Evolutionary conservation across 1,140 invertebrate species (phyloP).

Genomic region (Microplitis demolitor): DNA sequence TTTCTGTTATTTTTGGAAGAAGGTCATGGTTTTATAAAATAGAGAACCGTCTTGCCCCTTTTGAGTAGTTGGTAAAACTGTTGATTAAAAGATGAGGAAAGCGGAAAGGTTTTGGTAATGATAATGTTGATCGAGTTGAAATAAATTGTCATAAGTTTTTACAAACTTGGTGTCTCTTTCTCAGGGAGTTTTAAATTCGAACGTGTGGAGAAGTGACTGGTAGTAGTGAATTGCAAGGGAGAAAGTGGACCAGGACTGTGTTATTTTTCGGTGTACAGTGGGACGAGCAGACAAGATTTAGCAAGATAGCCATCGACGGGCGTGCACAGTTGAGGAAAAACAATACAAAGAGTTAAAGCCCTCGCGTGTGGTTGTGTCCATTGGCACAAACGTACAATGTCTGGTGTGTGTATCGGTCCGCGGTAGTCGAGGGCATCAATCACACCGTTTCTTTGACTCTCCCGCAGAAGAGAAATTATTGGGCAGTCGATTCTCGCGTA

Average conservation of each 20-base stretch:
- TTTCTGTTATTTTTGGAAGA: no score
- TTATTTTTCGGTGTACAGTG: slow-evolving; percentile 6
- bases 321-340: slow-evolving; percentile 5
- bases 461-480: slow-evolving; percentile 24
- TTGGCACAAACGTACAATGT: not conserved
- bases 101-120: no score
- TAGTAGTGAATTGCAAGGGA: slow-evolving; percentile 11
- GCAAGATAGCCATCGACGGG: slow-evolving; percentile 14
- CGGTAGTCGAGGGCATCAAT: slow-evolving; percentile 38
- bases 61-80: no score
- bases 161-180: not conserved
- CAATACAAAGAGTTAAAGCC: slow-evolving; percentile 7
- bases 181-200: not conserved
- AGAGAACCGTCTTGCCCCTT: no score
- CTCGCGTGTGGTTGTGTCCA: not conserved
- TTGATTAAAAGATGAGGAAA: no score
- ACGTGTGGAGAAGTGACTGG: not conserved
- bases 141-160: no score
- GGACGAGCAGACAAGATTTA: slow-evolving; percentile 17
- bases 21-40: no score
- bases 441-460: slow-evolving; percentile 35
- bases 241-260: slow-evolving; percentile 32
- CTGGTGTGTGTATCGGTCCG: no score
- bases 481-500: slow-evolving; percentile 5
- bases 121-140: no score